Conservation (phyloP, 2,113 vertebrate species). For the Eleginops maclovinus region DNA sequence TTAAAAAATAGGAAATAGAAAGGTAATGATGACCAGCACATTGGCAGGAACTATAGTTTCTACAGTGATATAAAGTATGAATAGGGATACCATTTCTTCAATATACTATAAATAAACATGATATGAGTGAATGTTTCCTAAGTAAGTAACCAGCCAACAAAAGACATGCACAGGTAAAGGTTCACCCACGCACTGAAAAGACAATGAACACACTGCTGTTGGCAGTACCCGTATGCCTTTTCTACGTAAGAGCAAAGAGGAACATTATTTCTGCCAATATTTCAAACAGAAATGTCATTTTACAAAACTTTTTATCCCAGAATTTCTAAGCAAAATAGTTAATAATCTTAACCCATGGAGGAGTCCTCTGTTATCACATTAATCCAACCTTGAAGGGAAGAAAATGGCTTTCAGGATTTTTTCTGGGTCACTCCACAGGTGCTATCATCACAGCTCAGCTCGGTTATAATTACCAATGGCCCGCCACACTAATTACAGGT, state of each 20-base stretch:
- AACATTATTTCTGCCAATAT: constrained; percentile 27
- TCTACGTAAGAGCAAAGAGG: neutral
- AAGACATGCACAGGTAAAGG: constrained; percentile 19
- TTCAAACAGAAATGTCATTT: constrained; percentile 17
- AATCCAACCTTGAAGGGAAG: neutral
- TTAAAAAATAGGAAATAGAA: neutral
- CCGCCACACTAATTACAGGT: constrained; percentile 73
- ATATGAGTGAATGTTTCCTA: neutral
- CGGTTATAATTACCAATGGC: constrained; percentile 58
- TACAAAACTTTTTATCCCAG: constrained; percentile 6
- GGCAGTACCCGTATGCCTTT: constrained; percentile 34
- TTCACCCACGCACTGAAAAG: constrained; percentile 45
- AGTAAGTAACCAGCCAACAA: constrained; percentile 45
- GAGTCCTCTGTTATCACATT: neutral
- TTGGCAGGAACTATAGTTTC: constrained; percentile 4
- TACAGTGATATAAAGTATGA: constrained; percentile 13
- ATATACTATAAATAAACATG: neutral
- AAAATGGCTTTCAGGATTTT: neutral
- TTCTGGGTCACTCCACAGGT: constrained; percentile 26
- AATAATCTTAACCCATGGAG: neutral
- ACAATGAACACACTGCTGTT: constrained; percentile 11
- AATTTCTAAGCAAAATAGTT: neutral
- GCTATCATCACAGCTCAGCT: constrained; percentile 69
- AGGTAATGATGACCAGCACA: neutral
- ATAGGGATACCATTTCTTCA: neutral